Percentiles rank a stretch among this genome's conserved stretches.
phyloP scores from a whole-genome alignment of 2,797 vertebrate genomes.

The Danio aesculapii region DNA sequence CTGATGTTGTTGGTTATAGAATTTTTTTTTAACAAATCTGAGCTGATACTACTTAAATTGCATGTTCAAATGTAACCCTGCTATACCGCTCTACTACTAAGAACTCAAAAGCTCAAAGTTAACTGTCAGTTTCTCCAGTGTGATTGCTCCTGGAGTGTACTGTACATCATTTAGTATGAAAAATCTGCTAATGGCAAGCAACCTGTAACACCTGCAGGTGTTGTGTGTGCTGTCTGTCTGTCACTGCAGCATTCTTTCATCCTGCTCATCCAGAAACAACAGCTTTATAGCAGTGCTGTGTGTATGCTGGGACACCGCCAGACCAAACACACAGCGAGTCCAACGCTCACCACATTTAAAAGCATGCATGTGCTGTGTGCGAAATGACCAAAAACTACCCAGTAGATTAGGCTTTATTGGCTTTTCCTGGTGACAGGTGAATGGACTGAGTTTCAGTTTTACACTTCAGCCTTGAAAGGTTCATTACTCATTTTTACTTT shows the following conservation, averaged over 20 bases:
- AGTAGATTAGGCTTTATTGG: conserved; percentile 11
- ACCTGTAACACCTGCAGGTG: conserved; percentile 10
- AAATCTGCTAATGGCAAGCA: conserved; percentile 23
- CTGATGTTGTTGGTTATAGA: not conserved
- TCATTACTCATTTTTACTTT: not conserved
- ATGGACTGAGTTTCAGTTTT: not conserved
- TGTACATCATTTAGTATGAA: not conserved
- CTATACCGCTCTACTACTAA: not conserved
- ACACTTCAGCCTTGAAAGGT: conserved; percentile 15
- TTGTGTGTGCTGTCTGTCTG: not conserved
- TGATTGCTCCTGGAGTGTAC: not conserved
- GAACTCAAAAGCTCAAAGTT: not conserved
- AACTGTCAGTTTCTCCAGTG: not conserved
- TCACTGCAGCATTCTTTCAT: conserved; percentile 12
- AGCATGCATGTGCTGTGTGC: conserved; percentile 32
- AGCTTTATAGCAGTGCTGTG: conserved; percentile 43
- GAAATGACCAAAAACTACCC: conserved; percentile 1
- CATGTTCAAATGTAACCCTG: not conserved
- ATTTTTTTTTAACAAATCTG: not conserved
- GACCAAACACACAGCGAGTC: conserved; percentile 45
- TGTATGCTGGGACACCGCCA: conserved; percentile 47
- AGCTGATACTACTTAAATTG: not conserved
- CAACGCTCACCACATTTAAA: conserved; percentile 29
- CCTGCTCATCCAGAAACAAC: conserved; percentile 51
- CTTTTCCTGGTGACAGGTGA: conserved; percentile 16